Base-by-base conservation (phyloP, 2,797 vertebrate species). In the Lophius americanus region DNA sequence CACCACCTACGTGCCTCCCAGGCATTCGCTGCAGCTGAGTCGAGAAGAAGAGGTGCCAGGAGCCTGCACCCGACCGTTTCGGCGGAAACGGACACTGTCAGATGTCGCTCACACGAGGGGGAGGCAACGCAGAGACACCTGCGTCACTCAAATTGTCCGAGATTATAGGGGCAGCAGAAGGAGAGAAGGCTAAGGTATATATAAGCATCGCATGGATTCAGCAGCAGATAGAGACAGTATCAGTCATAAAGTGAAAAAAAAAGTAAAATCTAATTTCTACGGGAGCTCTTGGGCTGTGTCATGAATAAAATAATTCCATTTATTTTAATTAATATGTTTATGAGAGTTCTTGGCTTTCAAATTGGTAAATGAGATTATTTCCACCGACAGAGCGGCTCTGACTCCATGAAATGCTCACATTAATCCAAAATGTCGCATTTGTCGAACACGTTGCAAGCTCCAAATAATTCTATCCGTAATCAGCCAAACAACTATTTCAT, bases 61-160 rank as follows among this genome's bases (percentile, higher is more conserved):
- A 81, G 82, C 65, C 39, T n/a, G 33, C 76, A 51, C 50, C 42
- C 43, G 68, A 60, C 50, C 54, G 62, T 66, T 23, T 70, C 10
- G 5, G 64, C 65, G 74, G 78, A 74, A 82, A 85, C 87, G 51
- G 44, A 68, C 68, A 51, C 66, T 73, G 87, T 83, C 84, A 84
- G 61, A 75, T 84, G 83, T 78, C 81, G 71, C 71, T 89, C 71
- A 53, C 57, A 55, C 44, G 36, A 67, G 63, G 70, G 61, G 41
- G 57, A 64, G 56, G 50, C 54, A 38, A 47, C 7, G 69, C 44
- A 1, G 62, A 65, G 55, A 74, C 77, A 86, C 82, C 85, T 89
- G 82, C 43, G 67, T 70, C 75, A 37, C 70, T 68, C 51, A 38
- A 32, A 60, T 35, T 66, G 74, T 64, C 43, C 5, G 6, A 60